A percentile compares a stretch with the other conserved stretches of the same genome.
Conservation (phyloP, 2,888 invertebrate genomes). For the Lutraria lutraria region DNA sequence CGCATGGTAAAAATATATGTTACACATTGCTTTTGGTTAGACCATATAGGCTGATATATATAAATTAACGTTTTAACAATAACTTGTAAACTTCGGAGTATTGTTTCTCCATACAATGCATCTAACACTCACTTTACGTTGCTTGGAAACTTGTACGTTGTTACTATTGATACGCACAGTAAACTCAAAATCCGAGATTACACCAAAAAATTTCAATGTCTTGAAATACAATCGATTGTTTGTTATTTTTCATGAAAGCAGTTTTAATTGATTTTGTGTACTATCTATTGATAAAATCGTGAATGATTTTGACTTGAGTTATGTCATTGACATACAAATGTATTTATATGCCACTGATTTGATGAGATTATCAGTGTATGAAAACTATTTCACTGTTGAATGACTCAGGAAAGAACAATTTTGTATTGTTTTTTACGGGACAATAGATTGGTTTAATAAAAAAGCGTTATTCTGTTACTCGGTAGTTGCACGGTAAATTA, state of each 20-base stretch:
- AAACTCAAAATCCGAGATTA: no score
- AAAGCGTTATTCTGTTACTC: neutral
- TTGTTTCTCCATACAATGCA: no score
- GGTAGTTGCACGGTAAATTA: conserved; percentile 5
- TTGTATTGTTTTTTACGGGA: neutral
- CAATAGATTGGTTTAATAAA: neutral
- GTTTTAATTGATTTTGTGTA: neutral
- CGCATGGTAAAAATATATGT: no score
- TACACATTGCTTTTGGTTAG: no score
- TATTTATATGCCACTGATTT: neutral
- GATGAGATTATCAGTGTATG: neutral
- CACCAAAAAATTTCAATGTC: no score
- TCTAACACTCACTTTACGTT: no score
- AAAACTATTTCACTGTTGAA: neutral
- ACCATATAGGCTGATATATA: no score
- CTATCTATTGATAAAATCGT: neutral
- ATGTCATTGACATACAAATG: neutral
- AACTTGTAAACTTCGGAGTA: no score
- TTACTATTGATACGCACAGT: neutral
- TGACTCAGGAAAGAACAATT: conserved; percentile 27
- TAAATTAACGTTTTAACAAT: no score
- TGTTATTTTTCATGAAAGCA: neutral
- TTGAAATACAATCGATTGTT: neutral
- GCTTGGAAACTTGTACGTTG: no score
- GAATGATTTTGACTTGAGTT: neutral